Percentiles rank a stretch among this genome's conserved stretches.
Evolutionary conservation across 2,113 vertebrate genomes (phyloP).

Genomic region (Nannospalax galili): DNA sequence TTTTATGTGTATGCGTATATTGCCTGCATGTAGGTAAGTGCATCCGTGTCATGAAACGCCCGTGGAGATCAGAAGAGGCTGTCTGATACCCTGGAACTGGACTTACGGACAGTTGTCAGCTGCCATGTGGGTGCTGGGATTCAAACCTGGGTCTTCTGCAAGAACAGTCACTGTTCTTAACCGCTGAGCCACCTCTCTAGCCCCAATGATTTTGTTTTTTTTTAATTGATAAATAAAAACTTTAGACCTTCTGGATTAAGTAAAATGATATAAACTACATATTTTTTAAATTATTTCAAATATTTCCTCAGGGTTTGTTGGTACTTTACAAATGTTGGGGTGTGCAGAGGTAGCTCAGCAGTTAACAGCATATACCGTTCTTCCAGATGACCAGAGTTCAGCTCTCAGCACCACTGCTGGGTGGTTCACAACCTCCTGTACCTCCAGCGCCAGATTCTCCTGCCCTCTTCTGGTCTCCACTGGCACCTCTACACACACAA

Average conservation of each 20-base stretch:
- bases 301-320: neutral
- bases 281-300: conserved; percentile 12
- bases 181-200: too few species aligned
- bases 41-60: too few species aligned
- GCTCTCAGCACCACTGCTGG: neutral
- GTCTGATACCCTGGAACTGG: too few species aligned
- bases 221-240: neutral
- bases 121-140: too few species aligned
- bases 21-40: too few species aligned
- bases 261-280: neutral
- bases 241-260: neutral
- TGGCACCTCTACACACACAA: neutral
- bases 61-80: too few species aligned
- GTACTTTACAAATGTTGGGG: neutral
- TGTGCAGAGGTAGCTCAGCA: neutral
- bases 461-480: neutral
- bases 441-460: too few species aligned
- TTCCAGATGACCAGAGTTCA: neutral
- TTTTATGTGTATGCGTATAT: too few species aligned
- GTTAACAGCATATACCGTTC: neutral
- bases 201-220: too few species aligned
- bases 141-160: too few species aligned
- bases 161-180: too few species aligned
- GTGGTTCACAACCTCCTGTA: neutral
- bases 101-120: too few species aligned